Conservation (phyloP, 2,888 invertebrate genomes). For the Drosophila nigricruria region DNA sequence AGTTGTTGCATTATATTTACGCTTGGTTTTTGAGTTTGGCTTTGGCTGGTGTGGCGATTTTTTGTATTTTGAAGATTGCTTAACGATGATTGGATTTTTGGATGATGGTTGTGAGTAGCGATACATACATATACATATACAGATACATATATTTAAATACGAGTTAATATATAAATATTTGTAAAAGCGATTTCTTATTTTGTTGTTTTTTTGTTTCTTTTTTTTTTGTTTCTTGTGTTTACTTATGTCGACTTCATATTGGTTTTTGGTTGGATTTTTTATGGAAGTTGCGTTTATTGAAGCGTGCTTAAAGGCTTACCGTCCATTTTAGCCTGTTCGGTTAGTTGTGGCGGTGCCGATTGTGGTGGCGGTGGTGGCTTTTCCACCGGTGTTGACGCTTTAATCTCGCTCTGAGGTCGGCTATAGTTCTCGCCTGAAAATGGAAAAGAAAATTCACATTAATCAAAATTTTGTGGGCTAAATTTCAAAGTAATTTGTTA, state of each 20-base stretch:
- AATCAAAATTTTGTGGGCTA: too few relatives aligned
- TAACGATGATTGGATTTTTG: constrained; percentile 70
- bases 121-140: constrained; percentile 80
- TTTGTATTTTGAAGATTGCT: constrained; percentile 70
- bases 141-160: constrained; percentile 79
- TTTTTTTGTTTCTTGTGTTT: constrained; percentile 38
- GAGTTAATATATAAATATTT: constrained; percentile 80
- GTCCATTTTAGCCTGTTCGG: constrained; percentile 87
- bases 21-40: constrained; percentile 67
- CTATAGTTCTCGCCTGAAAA: constrained; percentile 90
- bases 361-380: constrained; percentile 88
- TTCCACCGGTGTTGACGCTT: constrained; percentile 90
- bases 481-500: constrained; percentile 75
- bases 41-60: constrained; percentile 65
- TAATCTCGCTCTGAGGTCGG: constrained; percentile 95
- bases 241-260: constrained; percentile 72
- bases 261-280: constrained; percentile 54
- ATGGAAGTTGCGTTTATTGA: constrained; percentile 80
- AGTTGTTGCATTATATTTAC: constrained; percentile 70
- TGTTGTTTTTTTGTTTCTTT: constrained; percentile 20
- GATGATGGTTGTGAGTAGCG: constrained; percentile 79
- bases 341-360: constrained; percentile 89
- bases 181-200: constrained; percentile 68
- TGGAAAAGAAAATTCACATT: neutral
- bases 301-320: constrained; percentile 85